phyloP scores from a whole-genome alignment of 2,797 vertebrate species.

The Syngnathus acus region DNA sequence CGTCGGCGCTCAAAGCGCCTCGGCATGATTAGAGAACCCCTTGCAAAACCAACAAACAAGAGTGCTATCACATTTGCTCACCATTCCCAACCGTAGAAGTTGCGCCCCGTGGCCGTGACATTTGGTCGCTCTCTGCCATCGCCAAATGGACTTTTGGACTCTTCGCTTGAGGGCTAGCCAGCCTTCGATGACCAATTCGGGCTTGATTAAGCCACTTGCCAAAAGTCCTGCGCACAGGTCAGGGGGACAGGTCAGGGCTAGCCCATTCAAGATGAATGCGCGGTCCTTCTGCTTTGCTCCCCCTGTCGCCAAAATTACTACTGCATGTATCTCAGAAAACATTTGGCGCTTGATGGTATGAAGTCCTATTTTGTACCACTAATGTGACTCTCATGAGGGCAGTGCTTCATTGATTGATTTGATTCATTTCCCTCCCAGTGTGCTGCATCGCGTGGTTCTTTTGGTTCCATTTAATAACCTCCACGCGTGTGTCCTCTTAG shows the following conservation, averaged over 20 bases:
- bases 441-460: constrained; percentile 19
- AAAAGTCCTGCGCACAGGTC: not conserved
- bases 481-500: constrained; percentile 20
- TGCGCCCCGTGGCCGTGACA: not conserved
- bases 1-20: not conserved
- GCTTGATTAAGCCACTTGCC: not conserved
- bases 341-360: not conserved
- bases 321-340: not conserved
- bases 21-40: not conserved
- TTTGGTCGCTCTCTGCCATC: not conserved
- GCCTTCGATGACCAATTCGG: not conserved
- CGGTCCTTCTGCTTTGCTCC: not conserved
- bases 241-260: not conserved
- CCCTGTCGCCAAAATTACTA: not conserved
- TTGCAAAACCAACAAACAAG: not conserved
- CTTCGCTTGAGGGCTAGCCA: not conserved
- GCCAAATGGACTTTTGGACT: not conserved
- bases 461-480: constrained; percentile 42
- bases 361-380: not conserved
- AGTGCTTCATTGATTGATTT: not conserved
- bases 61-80: not conserved
- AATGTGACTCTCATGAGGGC: not conserved
- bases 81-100: not conserved
- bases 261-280: not conserved
- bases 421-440: not conserved